A percentile compares a stretch with the other conserved stretches of the same genome.
Evolutionary conservation across 1,140 invertebrate genomes (phyloP).

Genomic region (Cydia splendana): DNA sequence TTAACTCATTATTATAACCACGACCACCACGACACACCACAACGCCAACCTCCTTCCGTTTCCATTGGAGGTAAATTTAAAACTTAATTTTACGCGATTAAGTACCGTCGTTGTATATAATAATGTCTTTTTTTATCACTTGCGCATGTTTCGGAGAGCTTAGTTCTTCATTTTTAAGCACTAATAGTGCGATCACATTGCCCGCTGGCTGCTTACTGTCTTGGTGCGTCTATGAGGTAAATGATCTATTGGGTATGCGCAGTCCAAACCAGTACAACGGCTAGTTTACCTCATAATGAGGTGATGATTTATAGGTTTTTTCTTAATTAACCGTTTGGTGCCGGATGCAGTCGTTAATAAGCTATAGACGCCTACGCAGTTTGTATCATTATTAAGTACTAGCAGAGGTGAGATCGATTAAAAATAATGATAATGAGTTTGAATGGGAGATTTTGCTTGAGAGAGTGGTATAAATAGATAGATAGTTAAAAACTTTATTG

Average conservation of each 20-base stretch:
- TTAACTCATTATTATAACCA: too few relatives aligned
- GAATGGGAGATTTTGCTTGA: not conserved
- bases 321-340: not conserved
- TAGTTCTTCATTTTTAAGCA: too few relatives aligned
- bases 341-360: not conserved
- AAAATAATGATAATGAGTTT: not conserved
- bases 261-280: not conserved
- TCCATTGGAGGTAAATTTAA: too few relatives aligned
- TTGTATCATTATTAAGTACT: not conserved
- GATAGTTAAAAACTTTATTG: too few relatives aligned
- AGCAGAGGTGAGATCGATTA: not conserved
- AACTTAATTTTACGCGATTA: too few relatives aligned
- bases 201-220: not conserved
- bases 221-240: not conserved
- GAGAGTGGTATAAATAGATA: too few relatives aligned
- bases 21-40: too few relatives aligned
- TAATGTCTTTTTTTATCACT: too few relatives aligned
- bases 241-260: not conserved
- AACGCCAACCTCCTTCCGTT: too few relatives aligned
- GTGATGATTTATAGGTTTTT: constrained; percentile 17
- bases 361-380: constrained; percentile 2
- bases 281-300: constrained; percentile 3
- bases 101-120: too few relatives aligned
- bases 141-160: too few relatives aligned
- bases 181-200: too few relatives aligned